These are phyloP conservation scores for Phortica variegata DNA, from an alignment of 1,140 invertebrate species.

Conservation along the genomic window DNA sequence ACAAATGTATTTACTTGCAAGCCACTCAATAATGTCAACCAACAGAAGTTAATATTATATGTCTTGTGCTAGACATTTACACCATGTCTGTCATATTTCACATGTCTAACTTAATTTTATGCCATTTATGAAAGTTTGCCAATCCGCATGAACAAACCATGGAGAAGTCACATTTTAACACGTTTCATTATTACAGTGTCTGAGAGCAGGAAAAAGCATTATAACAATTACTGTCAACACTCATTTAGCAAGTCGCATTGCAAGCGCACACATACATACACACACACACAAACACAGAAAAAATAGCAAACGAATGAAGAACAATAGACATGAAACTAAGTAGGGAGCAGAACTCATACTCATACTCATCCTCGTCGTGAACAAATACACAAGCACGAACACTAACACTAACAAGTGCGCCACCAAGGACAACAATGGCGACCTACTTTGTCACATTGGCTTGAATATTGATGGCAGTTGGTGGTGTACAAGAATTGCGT, in stretches of 20 bases:
- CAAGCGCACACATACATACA: too few relatives aligned
- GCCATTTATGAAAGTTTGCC: not conserved
- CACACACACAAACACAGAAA: too few relatives aligned
- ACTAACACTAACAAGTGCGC: not conserved
- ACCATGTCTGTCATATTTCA: not conserved
- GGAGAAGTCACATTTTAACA: not conserved
- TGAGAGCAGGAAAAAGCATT: not conserved
- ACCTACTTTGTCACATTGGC: constrained; percentile 29
- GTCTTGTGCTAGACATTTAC: not conserved
- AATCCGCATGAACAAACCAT: not conserved
- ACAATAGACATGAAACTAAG: constrained; percentile 30
- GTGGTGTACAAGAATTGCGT: too few relatives aligned
- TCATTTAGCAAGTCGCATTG: constrained; percentile 2
- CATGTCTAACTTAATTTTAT: not conserved
- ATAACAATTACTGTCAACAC: constrained; percentile 16
- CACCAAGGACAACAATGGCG: not conserved
- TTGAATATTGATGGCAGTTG: constrained; percentile 35
- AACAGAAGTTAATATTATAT: too few relatives aligned
- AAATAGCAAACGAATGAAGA: too few relatives aligned
- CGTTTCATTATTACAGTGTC: not conserved
- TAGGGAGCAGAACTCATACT: constrained; percentile 3
- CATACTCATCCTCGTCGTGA: too few relatives aligned
- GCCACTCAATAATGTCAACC: too few relatives aligned
- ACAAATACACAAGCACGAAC: too few relatives aligned
- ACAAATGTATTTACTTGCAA: too few relatives aligned